Base-by-base conservation (phyloP, 1,140 invertebrate genomes). In the Leucophenga varia region DNA sequence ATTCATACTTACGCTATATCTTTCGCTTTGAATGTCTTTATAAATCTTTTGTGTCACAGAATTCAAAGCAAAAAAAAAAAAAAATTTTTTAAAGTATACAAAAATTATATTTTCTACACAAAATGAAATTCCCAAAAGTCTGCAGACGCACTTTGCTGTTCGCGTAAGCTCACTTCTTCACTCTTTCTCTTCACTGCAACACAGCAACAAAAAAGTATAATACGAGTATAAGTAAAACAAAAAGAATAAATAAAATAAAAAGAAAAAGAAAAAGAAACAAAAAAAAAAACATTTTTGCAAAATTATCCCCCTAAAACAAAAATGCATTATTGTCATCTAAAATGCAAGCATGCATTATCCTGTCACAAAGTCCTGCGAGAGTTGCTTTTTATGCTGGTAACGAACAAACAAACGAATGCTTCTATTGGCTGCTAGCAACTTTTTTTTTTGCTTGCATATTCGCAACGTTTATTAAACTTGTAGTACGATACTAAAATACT, bases 261-360 rank as follows among this genome's bases (percentile, higher is more conserved):
- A 21, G 42, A 44, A 4, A 37, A 41, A 2, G 9, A 21, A 39
- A 43, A 16, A 43, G 46, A 44, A 41, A 41, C 43, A 44, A 31
- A 30, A 48, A 47, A 36, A 59, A 61, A 64, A 65, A 61, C 59
- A 67, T 67, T 67, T n/a, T 58, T 67, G 59, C 59, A 63, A 68
- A 67, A 68, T 67, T 68, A 68, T n/a, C n/a, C 64, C 60, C 64
- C 60, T 68, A 68, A 68, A 68, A 68, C 57, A 69, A 69, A 71
- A 68, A 72, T 68, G 59, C 64, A 65, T 72, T 72, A 65, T 72
- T 67, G 61, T 72, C 61, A 72, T 72, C 60, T 72, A 63, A 67
- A 72, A 72, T 72, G 68, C 69, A 72, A 60, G 61, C 55, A 67
- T 72, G 64, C 69, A 72, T 72, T 72, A 72, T 65, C 64, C 63